Conservation (phyloP, 1,140 invertebrate species). For the Lordiphosa stackelbergi region DNA sequence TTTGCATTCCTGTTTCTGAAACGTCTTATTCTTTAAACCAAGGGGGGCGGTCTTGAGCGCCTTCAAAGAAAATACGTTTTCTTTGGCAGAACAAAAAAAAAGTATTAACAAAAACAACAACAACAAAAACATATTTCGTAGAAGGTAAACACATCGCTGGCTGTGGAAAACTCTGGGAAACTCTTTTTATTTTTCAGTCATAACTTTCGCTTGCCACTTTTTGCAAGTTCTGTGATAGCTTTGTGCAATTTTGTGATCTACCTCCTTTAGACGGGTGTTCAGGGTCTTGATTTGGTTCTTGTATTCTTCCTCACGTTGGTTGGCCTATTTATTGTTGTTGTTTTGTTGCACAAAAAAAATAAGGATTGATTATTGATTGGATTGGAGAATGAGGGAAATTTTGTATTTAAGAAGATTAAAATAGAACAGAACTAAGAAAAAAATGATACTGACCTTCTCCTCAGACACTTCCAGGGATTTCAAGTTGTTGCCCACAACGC, state of each 20-base stretch:
- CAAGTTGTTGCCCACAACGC: constrained; percentile 99
- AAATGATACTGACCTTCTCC: constrained; percentile 91
- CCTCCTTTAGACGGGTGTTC: constrained; percentile 99
- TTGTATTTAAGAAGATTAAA: constrained; percentile 27
- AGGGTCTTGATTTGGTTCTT: constrained; percentile 99
- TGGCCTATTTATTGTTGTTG: constrained; percentile 85
- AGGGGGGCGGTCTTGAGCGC: constrained; percentile 28
- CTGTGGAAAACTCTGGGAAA: constrained; percentile 48
- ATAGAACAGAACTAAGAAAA: constrained; percentile 4
- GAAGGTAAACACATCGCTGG: constrained; percentile 18
- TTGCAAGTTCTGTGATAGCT: constrained; percentile 3
- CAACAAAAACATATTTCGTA: constrained; percentile 42
- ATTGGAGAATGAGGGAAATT: constrained; percentile 10
- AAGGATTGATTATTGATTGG: constrained; percentile 15
- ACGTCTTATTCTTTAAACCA: constrained; percentile 1
- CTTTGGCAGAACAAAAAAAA: constrained; percentile 7
- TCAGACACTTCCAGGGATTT: constrained; percentile 99
- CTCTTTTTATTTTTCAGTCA: constrained; percentile 30
- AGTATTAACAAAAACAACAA: constrained; percentile 53
- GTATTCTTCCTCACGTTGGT: constrained; percentile 99
- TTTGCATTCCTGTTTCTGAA: constrained; percentile 7
- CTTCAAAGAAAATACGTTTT: constrained; percentile 3
- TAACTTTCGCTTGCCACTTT: constrained; percentile 20
- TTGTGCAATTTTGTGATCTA: constrained; percentile 76
- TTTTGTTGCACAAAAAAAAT: constrained; percentile 34